Evolutionary conservation across 1,140 invertebrate species (phyloP).

Genomic region (Hesperophylax magnus): DNA sequence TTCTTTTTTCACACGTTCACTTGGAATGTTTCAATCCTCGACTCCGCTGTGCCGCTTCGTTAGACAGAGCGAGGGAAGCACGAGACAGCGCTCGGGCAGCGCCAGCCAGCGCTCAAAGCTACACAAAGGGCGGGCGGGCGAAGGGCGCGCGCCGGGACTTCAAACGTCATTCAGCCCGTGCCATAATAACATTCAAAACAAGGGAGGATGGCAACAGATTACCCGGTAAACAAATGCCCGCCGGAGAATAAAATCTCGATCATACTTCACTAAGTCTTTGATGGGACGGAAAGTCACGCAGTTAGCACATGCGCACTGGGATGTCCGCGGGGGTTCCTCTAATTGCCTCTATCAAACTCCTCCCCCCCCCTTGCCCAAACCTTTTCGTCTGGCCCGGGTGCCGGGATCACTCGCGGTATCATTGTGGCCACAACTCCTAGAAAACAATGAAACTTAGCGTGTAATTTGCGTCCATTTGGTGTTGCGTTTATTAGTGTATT

Average conservation of each 20-base stretch:
- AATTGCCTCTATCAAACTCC: conserved; percentile 26
- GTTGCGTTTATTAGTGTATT: too few relatives aligned
- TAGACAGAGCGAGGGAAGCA: not conserved
- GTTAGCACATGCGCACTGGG: conserved; percentile 36
- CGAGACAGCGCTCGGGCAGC: too few relatives aligned
- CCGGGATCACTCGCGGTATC: not conserved
- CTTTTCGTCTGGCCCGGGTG: too few relatives aligned
- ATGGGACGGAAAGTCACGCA: conserved; percentile 53
- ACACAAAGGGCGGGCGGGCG: conserved; percentile 1
- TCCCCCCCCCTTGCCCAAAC: not conserved
- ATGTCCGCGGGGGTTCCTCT: conserved; percentile 19
- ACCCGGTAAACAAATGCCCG: conserved; percentile 48
- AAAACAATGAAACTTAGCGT: too few relatives aligned
- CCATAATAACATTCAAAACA: conserved; percentile 44
- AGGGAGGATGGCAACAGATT: conserved; percentile 48
- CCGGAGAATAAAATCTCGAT: conserved; percentile 35
- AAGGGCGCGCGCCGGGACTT: conserved; percentile 11
- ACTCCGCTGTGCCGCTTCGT: not conserved
- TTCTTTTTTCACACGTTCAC: not conserved
- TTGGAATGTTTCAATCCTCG: conserved; percentile 3
- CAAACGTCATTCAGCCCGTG: conserved; percentile 23
- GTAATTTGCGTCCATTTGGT: too few relatives aligned
- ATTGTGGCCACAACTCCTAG: not conserved
- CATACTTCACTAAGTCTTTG: conserved; percentile 53
- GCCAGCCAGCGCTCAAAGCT: not conserved